A percentile compares a stretch with the other conserved stretches of the same genome.
phyloP scores from a whole-genome alignment of 1,140 invertebrate genomes.

The Camponotus floridanus region DNA sequence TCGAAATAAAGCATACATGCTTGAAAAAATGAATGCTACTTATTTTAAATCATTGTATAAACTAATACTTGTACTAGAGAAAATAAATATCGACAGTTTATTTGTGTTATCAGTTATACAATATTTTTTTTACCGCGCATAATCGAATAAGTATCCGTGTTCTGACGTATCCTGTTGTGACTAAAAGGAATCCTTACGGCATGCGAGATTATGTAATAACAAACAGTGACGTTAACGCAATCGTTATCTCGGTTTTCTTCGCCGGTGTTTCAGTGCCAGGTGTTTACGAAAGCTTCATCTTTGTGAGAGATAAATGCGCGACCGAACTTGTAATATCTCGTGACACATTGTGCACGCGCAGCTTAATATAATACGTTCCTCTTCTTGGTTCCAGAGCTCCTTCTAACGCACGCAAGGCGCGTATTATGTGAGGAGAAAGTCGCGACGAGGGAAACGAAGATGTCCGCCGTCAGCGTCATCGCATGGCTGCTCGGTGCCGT shows the following conservation, averaged over 20 bases:
- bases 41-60: neutral
- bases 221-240: slow-evolving; percentile 53
- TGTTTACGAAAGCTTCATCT: slow-evolving; percentile 20
- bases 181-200: slow-evolving; percentile 14
- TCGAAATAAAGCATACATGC: neutral
- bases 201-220: slow-evolving; percentile 38
- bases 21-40: neutral
- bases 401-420: slow-evolving; percentile 68
- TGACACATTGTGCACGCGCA: slow-evolving; percentile 27
- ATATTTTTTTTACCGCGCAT: neutral
- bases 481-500: slow-evolving; percentile 79
- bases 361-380: slow-evolving; percentile 63
- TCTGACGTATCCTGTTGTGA: too few species aligned
- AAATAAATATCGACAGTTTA: neutral
- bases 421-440: slow-evolving; percentile 80
- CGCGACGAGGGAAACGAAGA: slow-evolving; percentile 78
- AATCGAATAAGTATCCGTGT: slow-evolving; percentile 12
- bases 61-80: neutral
- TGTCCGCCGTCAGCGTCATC: slow-evolving; percentile 78
- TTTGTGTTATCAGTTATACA: neutral
- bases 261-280: neutral
- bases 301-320: slow-evolving; percentile 52
- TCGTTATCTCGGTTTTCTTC: slow-evolving; percentile 44
- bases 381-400: slow-evolving; percentile 67
- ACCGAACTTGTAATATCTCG: slow-evolving; percentile 57